Percentiles rank a stretch among this genome's conserved stretches.
Evolutionary conservation across 2,797 vertebrate species (phyloP).

Genomic region (Ceryle rudis): DNA sequence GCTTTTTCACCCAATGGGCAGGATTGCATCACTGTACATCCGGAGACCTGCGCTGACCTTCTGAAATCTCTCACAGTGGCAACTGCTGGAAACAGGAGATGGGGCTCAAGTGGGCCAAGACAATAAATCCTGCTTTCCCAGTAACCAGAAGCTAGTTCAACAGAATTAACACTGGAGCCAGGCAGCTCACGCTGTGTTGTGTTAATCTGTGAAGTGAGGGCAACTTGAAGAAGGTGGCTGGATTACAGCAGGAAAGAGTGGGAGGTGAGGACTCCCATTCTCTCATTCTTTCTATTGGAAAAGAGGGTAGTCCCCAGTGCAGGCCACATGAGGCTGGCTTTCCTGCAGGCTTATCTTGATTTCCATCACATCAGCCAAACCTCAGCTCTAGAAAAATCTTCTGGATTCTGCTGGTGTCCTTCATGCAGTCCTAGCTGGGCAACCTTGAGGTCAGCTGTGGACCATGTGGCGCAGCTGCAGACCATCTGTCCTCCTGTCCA

Average conservation of each 20-base stretch:
- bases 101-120: not conserved
- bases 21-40: not conserved
- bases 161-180: not conserved
- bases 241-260: not conserved
- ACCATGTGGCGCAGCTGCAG: not conserved
- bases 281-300: not conserved
- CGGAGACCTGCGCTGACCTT: fast-evolving
- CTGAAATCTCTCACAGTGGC: not conserved
- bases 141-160: not conserved
- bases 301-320: not conserved
- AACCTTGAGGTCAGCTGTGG: not conserved
- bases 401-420: not conserved
- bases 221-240: not conserved
- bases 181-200: not conserved
- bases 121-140: not conserved
- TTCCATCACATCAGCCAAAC: not conserved
- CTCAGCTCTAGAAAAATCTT: not conserved
- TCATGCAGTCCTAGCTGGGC: not conserved
- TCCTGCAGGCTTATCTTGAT: not conserved
- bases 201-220: not conserved
- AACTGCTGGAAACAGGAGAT: not conserved
- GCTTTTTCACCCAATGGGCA: not conserved
- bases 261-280: not conserved
- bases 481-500: not conserved
- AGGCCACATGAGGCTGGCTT: not conserved